A percentile compares a stretch with the other conserved stretches of the same genome.
Conservation (phyloP, 2,888 invertebrate species). For the Rotaria macrura region DNA sequence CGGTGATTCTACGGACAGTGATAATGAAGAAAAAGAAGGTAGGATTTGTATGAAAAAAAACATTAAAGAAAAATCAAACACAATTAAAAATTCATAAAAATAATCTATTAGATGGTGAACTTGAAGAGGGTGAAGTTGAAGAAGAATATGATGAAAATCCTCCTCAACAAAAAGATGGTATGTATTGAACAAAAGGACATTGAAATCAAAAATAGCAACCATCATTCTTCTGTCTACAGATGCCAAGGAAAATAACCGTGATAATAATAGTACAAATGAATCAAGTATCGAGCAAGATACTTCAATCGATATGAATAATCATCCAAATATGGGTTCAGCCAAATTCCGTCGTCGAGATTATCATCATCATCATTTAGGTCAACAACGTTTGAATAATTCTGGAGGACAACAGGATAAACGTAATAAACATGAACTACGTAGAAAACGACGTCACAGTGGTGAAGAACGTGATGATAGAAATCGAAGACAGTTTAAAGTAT, state of each 20-base stretch:
- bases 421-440: slow-evolving; percentile 15
- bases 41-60: neutral
- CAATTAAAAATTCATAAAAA: neutral
- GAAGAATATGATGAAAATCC: neutral
- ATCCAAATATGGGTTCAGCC: neutral
- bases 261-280: neutral
- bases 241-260: neutral
- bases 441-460: neutral
- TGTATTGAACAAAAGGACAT: neutral
- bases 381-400: neutral
- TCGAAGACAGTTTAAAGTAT: neutral
- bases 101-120: slow-evolving; percentile 9
- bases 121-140: slow-evolving; percentile 20
- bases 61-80: neutral
- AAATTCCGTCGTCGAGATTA: neutral
- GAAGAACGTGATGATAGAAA: slow-evolving; percentile 11
- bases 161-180: slow-evolving; percentile 13
- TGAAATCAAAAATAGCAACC: too few species aligned
- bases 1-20: slow-evolving; percentile 17
- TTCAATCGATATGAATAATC: neutral
- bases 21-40: slow-evolving; percentile 21
- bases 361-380: slow-evolving; percentile 5
- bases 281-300: neutral
- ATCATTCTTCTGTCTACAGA: neutral
- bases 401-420: neutral